phyloP scores from a whole-genome alignment of 1,140 invertebrate species.

The Drosophila baimaii region DNA sequence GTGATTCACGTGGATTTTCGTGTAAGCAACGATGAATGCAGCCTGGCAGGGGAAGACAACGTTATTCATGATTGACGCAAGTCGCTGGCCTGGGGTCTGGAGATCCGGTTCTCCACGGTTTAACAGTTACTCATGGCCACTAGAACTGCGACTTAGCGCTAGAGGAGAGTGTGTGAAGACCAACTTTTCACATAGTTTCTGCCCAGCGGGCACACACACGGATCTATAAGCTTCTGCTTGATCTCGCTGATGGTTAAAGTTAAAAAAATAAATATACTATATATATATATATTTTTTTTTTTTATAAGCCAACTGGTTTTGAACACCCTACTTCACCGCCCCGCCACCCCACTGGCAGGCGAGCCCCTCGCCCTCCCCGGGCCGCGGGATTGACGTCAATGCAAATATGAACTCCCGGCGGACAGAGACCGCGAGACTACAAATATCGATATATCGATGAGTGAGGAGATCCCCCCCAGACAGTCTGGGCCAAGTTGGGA shows the following conservation, averaged over 20 bases:
- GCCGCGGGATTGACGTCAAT: constrained; percentile 74
- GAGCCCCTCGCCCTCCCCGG: constrained; percentile 14
- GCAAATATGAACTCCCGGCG: constrained; percentile 66
- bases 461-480: constrained; percentile 27
- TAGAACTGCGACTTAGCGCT: constrained; percentile 39
- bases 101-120: constrained; percentile 56
- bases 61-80: constrained; percentile 42
- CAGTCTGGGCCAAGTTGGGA: constrained; percentile 27
- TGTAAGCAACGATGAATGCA: constrained; percentile 34
- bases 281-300: constrained; percentile 12
- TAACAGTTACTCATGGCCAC: constrained; percentile 29
- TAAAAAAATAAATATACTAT: constrained; percentile 4
- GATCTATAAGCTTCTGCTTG: constrained; percentile 40
- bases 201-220: constrained; percentile 17
- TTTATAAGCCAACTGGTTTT: constrained; percentile 47
- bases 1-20: constrained; percentile 59
- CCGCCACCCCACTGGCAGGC: constrained; percentile 10
- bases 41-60: constrained; percentile 26
- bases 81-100: constrained; percentile 20
- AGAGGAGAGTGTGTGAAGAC: constrained; percentile 37
- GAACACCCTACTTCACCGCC: constrained; percentile 7
- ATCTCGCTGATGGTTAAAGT: constrained; percentile 12
- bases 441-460: constrained; percentile 42
- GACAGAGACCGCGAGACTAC: constrained; percentile 6
- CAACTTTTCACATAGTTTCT: constrained; percentile 34